Evolutionary conservation across 2,113 vertebrate genomes (phyloP), one percentile per base, ranked within the genome.

Genomic region (Porphyrio hochstetteri): DNA sequence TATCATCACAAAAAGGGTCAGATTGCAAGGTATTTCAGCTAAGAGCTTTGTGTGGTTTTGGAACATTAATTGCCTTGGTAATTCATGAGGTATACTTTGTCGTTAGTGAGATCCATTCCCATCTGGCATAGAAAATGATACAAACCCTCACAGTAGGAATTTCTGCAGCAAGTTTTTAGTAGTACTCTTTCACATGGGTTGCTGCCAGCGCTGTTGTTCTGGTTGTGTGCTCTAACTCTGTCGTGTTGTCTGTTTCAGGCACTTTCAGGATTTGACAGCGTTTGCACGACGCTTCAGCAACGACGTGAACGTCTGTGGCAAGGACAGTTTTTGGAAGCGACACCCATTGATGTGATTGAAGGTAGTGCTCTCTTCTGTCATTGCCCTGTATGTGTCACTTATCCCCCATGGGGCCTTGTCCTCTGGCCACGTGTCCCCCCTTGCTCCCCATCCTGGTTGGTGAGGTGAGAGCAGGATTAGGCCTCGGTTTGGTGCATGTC

Each of bases 321-420:
- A 80, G 92, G 80, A 84, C 71, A 67, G 67, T 53, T 91, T 86
- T 68, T 3, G 61, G 85, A 86, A 88, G 71, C 2, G 4, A 25
- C 77, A 63, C 27, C 64, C 8, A 1, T 95, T 92, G 89, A 96
- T 81, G 97, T 96, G 93, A 96, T 95, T 96, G 94, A 96, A 97
- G 97, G 97, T 97, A 97, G 85, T 0, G 7, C 33, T 88, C 28
- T 56, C 65, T 83, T 40, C 70, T 85, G 38, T 38, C 65, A 19
- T 2, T 72, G 46, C 61, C 52, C 35, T 64, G 28, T 13, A 3
- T 25, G 83, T 60, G 40, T 40, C 17, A 3, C 67, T 77, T 64
- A 2, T 53, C 25, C n/a, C 40, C 20, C 20, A 9, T 1, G 2
- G 63, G 93, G 44, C 56, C 53, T 68, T n/a, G 0, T 36, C 24